A percentile compares a stretch with the other conserved stretches of the same genome.
These are phyloP conservation scores for Rhizoglyphus robini DNA, from an alignment of 1,140 invertebrate species.

Conservation along the genomic window DNA sequence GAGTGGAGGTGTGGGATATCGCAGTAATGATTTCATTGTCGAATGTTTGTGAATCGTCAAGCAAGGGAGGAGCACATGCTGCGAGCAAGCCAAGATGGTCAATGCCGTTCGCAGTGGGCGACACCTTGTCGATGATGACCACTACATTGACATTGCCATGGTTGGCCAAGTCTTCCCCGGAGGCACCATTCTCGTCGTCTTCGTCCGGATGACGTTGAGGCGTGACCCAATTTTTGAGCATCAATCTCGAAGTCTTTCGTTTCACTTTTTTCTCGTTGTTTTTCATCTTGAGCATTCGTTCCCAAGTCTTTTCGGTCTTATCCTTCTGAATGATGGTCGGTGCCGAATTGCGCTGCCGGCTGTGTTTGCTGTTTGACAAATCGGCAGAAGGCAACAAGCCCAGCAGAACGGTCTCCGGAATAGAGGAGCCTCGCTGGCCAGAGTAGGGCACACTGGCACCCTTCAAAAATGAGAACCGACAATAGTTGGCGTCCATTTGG, in stretches of 20 bases:
- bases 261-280: not conserved
- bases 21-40: no score
- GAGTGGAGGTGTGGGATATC: no score
- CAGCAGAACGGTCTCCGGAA: not conserved
- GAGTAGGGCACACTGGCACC: not conserved
- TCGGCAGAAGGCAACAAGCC: not conserved
- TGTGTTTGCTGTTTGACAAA: not conserved
- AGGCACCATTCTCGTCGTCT: not conserved
- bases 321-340: constrained; percentile 13
- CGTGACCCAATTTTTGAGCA: not conserved
- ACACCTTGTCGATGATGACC: constrained; percentile 2
- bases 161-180: no score
- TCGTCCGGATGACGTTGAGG: not conserved
- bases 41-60: no score
- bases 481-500: no score
- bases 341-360: not conserved
- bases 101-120: no score
- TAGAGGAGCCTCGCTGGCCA: not conserved
- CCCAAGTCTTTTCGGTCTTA: constrained; percentile 9
- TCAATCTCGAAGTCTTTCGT: not conserved
- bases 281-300: constrained; percentile 12
- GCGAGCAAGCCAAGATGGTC: no score
- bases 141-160: constrained; percentile 4
- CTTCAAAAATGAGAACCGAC: no score
- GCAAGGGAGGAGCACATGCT: no score